These are phyloP conservation scores for Eulacestoma nigropectus DNA, from an alignment of 2,113 vertebrate genomes.

Conservation along the genomic window DNA sequence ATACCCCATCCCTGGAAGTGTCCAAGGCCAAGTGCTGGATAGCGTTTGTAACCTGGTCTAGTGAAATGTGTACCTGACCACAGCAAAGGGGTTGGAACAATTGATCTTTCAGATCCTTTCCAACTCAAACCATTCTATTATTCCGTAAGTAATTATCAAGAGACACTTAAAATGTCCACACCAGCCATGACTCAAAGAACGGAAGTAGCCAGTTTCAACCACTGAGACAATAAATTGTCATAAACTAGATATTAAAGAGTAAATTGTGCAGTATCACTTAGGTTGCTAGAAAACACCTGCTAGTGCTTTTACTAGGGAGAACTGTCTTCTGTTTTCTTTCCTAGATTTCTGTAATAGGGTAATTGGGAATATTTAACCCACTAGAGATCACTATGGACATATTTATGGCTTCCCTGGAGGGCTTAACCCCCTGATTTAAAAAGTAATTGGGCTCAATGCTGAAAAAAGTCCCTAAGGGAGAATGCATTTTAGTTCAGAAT, in stretches of 20 bases:
- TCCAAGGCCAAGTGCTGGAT: not conserved
- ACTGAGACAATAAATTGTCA: not conserved
- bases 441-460: not conserved
- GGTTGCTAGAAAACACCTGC: not conserved
- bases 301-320: not conserved
- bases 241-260: not conserved
- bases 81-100: not conserved
- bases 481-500: not conserved
- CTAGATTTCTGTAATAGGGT: not conserved
- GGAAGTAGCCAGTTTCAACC: not conserved
- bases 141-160: not conserved
- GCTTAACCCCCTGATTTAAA: not conserved
- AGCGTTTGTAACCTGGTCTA: not conserved
- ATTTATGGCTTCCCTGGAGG: not conserved
- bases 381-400: not conserved
- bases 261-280: not conserved
- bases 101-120: not conserved
- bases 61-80: not conserved
- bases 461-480: not conserved
- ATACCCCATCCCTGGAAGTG: not conserved
- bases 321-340: not conserved
- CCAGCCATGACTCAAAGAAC: not conserved
- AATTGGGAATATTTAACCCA: not conserved
- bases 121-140: not conserved
- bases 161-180: not conserved